Evolutionary conservation across 2,888 invertebrate species (phyloP), one percentile per base, ranked within the genome.

Genomic region (Pseudococcus longispinus): DNA sequence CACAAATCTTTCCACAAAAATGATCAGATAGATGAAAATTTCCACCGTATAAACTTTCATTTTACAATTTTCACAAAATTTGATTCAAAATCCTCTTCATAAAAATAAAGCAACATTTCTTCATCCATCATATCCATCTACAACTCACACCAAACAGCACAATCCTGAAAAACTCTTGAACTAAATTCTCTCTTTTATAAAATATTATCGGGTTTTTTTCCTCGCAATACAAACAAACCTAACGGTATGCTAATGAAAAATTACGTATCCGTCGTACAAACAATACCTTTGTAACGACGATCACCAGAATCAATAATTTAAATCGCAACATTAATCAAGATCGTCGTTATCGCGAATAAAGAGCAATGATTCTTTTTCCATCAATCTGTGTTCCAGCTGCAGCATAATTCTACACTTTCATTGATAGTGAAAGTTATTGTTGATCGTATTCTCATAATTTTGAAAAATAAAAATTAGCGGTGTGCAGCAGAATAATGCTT

Each of bases 341-440:
- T 60, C 60, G 60, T 60, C 23, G 60, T 60, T 60, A 29, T 74
- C 74, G 29, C 74, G 32, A 74, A 74, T 60, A 60, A 60, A 60
- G 11, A 60, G 60, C 60, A 60, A 60, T 60, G 13, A 60, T 60
- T 60, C 20, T 60, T 3, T 60, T 60, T 60, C 60, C 60, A 23
- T 74, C 32, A 74, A 74, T 74, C 32, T 20, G 32, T n/a, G 32
- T 15, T 74, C 6, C 32, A 74, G 18, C 42, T n/a, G n/a, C n/a
- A n/a, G n/a, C n/a, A 42, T 80, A 80, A 80, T 42, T 80, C 37
- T 29, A 37, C 29, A 42, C 77, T 80, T 80, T 80, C 77, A 42
- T 80, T 80, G 77, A 80, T n/a, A 80, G 77, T 80, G 77, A 80
- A 80, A 80, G 77, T 80, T 80, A 20, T 80, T 80, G 74, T 74